Percentiles rank a stretch among this genome's conserved stretches.
phyloP scores from a whole-genome alignment of 1,140 invertebrate genomes.

The Drosophila auraria region DNA sequence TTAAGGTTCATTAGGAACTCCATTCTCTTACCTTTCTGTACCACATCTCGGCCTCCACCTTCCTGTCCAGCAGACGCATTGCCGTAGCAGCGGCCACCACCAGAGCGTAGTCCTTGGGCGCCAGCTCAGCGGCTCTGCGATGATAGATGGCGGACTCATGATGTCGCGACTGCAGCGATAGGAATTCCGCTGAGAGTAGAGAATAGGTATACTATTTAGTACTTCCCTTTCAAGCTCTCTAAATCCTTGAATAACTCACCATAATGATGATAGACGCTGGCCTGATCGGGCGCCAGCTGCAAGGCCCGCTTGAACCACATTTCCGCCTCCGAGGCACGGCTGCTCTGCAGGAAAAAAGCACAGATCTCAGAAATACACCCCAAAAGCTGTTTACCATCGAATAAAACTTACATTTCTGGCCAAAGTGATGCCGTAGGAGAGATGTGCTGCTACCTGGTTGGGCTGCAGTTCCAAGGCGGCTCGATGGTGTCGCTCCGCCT shows the following conservation, averaged over 20 bases:
- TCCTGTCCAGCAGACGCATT: constrained; percentile 91
- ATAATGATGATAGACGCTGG: constrained; percentile 93
- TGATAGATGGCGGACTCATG: constrained; percentile 93
- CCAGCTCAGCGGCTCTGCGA: constrained; percentile 90
- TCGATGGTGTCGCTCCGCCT: constrained; percentile 94
- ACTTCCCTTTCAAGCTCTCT: background rate
- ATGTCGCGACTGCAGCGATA: constrained; percentile 91
- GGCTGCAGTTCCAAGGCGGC: constrained; percentile 93
- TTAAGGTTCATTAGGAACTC: background rate
- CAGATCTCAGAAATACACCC: background rate
- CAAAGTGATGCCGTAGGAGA: constrained; percentile 95
- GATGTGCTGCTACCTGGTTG: constrained; percentile 94
- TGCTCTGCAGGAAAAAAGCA: constrained; percentile 87
- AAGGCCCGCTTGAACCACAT: constrained; percentile 95
- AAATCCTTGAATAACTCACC: constrained; percentile 86
- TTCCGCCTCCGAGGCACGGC: constrained; percentile 93
- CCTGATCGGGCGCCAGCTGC: constrained; percentile 92
- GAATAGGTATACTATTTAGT: no score
- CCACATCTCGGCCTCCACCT: constrained; percentile 92
- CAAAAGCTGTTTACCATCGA: background rate
- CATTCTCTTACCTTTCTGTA: constrained; percentile 91
- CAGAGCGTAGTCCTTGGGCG: constrained; percentile 92
- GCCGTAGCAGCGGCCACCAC: constrained; percentile 94
- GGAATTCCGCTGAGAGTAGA: constrained; percentile 91
- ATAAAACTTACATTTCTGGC: constrained; percentile 92